Evolutionary conservation across 2,797 vertebrate species (phyloP), one percentile per base, ranked within the genome.

Genomic region (Danio jaintianensis): DNA sequence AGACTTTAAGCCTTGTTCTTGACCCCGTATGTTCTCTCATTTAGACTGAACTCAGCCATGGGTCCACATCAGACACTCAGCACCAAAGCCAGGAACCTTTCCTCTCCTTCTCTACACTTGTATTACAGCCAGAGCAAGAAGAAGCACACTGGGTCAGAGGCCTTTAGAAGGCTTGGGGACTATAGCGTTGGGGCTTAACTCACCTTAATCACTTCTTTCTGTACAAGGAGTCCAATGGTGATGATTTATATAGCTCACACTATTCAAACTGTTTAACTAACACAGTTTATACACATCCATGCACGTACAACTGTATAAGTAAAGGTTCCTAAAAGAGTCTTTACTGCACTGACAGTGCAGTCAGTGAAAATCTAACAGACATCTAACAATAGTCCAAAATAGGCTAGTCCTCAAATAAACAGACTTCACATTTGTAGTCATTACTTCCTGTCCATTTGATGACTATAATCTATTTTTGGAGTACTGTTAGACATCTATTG

Each of bases 111-210:
- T 66, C 90, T 91, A 84, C 91, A 90, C 77, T 90, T 89, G 89
- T 92, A 89, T 93, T 93, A 91, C 91, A 92, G 77, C 90, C 90
- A 86, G 89, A 75, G 83, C 91, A 89, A 64, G 89, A 93, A 81
- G 91, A 93, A 91, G 85, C 85, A 72, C 77, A 79, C 87, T 69
- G 84, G 58, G 84, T 83, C 91, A 75, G 92, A 91, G 90, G 58
- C 56, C 58, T 80, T 47, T 66, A 80, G 43, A 55, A 75, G 58
- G 53, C 79, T 78, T 29, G 68, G 66, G 72, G 13, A 38, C 55
- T 58, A 6, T 29, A 56, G 40, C 69, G 59, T 59, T 59, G 42
- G 66, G 61, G 22, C 66, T 47, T 20, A 78, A 73, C 55, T 79
- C 72, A 80, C 74, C 58, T 72, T 11, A 73, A 56, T 73, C 61